These are phyloP conservation scores for Sebastes melanostomus DNA, from an alignment of 2,797 vertebrate species.

Conservation along the genomic window DNA sequence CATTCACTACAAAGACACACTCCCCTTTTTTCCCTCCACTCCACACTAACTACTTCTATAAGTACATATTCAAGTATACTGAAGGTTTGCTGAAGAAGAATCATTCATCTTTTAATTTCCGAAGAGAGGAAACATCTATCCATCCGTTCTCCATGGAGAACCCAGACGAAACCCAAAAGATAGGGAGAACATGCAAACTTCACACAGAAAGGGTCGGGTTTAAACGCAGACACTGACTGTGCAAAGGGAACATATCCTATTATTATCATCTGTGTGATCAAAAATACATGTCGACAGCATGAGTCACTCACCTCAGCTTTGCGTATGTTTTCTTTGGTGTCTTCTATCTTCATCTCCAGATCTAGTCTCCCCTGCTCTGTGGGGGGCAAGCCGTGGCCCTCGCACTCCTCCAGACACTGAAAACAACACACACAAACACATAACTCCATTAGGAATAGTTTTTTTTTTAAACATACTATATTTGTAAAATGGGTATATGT, in stretches of 20 bases:
- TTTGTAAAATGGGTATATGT: neutral
- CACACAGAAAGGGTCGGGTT: neutral
- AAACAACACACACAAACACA: constrained; percentile 31
- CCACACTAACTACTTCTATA: neutral
- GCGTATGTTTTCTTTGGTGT: constrained; percentile 93
- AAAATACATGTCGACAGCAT: neutral
- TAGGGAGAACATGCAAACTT: neutral
- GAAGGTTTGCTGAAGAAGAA: neutral
- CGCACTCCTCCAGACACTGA: constrained; percentile 92
- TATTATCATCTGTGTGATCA: neutral
- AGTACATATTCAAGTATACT: neutral
- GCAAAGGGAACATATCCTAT: neutral
- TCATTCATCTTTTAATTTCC: neutral
- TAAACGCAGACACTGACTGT: neutral
- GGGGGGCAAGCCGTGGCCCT: constrained; percentile 87
- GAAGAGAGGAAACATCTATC: neutral
- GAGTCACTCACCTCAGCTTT: constrained; percentile 90
- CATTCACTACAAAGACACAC: neutral
- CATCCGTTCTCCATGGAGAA: neutral
- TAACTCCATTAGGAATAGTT: neutral
- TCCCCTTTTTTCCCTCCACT: neutral
- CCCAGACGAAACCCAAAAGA: neutral
- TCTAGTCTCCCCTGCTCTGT: constrained; percentile 91
- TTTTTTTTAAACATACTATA: neutral
- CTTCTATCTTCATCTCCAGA: constrained; percentile 93